phyloP scores from a whole-genome alignment of 2,888 invertebrate genomes.

The Mimas tiliae region DNA sequence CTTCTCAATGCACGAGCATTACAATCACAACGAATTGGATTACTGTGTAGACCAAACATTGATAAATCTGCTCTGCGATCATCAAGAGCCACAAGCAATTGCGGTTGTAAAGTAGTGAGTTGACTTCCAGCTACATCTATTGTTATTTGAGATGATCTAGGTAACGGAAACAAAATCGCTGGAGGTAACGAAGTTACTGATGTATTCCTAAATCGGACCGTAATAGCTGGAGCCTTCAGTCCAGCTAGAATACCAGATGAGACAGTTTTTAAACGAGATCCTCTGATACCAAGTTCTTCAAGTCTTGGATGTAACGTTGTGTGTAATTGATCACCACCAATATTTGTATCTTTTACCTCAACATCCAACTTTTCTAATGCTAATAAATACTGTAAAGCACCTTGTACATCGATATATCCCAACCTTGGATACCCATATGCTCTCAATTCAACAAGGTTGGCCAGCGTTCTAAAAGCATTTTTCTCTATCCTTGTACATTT shows the following conservation, averaged over 20 bases:
- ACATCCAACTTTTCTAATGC: constrained; percentile 91
- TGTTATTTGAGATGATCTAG: constrained; percentile 91
- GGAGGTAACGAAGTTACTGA: constrained; percentile 91
- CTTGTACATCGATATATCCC: constrained; percentile 94
- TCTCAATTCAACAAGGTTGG: constrained; percentile 88
- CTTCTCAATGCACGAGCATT: constrained; percentile 91
- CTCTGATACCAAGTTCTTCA: constrained; percentile 89
- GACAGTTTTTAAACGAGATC: constrained; percentile 89
- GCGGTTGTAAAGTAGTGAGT: constrained; percentile 90
- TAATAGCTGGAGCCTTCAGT: constrained; percentile 88
- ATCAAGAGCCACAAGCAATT: constrained; percentile 91
- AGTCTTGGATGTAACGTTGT: constrained; percentile 91
- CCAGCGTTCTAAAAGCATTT: constrained; percentile 89
- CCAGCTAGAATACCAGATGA: constrained; percentile 94
- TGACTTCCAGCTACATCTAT: constrained; percentile 92
- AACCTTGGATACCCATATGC: constrained; percentile 91
- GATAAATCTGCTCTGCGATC: constrained; percentile 91
- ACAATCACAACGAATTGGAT: constrained; percentile 95
- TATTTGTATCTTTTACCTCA: constrained; percentile 93
- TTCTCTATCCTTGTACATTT: constrained; percentile 92
- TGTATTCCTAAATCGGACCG: constrained; percentile 91
- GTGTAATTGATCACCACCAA: constrained; percentile 92
- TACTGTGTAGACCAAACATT: constrained; percentile 89
- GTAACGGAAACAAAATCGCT: constrained; percentile 93
- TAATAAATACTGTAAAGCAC: constrained; percentile 90